Base-by-base conservation (phyloP, 2,888 invertebrate genomes). In the Epirrita christyi region DNA sequence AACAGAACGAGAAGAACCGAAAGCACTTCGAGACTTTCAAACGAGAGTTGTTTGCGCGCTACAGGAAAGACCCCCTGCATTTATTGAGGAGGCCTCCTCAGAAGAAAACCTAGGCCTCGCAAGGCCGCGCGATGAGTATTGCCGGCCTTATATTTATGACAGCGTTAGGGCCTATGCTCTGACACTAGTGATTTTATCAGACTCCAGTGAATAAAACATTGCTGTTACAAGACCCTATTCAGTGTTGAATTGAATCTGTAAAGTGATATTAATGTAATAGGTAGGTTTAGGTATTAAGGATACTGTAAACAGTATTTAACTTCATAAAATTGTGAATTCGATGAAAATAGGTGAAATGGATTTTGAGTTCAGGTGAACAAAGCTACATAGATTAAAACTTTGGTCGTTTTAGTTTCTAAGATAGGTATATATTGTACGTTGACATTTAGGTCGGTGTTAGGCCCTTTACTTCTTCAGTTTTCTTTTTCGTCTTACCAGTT, bases 11-110 rank as follows among this genome's bases (percentile, higher is more conserved):
- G 71, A 92, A 94, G 66, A 97, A 98, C 82, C 88, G 97, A 51
- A 95, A 95, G 71, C 94, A 95, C 71, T 97, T 97, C 76, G 96
- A 97, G 70, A 93, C 94, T 0, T 97, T 97, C 86, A 97, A 97
- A 81, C 92, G 95, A 60, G 97, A 97, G 85, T 93, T 97, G 34
- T 95, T 96, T 73, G 96, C 96, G 1, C 78, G 91, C 47, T 97
- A 97, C 75, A 93, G 94, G 67, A 94, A 93, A 60, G 95, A 96
- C 70, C 95, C 95, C 0, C 77, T 95, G 32, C 91, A 90, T 59
- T 71, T 92, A 43, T 66, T 92, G 48, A 71, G 84, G 34, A 80
- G 85, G 60, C 84, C 86, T 0, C 80, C 74, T 32, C 80, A 78
- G 11, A 92, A 91, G 71, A 90, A 90, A 60, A 85, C 87, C 79